Base-by-base conservation (phyloP, 2,113 vertebrate species). In the Saccopteryx bilineata region DNA sequence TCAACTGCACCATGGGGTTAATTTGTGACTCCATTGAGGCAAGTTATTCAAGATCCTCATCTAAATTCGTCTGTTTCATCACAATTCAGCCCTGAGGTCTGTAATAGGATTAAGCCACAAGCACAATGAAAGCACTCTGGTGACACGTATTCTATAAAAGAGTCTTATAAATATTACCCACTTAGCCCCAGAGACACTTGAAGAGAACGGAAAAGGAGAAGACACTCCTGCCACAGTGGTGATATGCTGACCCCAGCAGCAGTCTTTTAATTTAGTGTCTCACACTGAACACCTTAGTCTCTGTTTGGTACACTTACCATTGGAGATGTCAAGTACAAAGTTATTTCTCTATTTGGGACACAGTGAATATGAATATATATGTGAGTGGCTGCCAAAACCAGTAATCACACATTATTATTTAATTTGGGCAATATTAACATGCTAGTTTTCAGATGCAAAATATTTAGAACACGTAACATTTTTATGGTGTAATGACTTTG, bases 381-480 rank as follows among this genome's bases (percentile, higher is more conserved):
- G 46, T 88, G 28, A 9, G 12, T 86, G 69, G 17, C 75, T 85
- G 78, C 95, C 96, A 86, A 94, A 66, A 52, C 63, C 58, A 61
- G 83, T 66, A 82, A 69, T 90, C 74, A 90, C 21, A 74, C 8
- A 60, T 87, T 89, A 92, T 83, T 95, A 90, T 94, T 90, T n/a
- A 87, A 26, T 95, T 82, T 92, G 84, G 50, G 23, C 88, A 93
- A 75, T 60, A 76, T 74, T 93, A 72, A 48, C 54, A 81, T 87
- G 7, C 28, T 56, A 48, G 4, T 88, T 93, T 94, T 92, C 65
- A 86, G 18, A 83, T 88, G 33, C 33, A 90, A 92, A 92, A 81
- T 39, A 65, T 82, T 92, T 79, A 23, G 48, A 48, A 68, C n/a
- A 46, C 89, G 65, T 83, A 71, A 56, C 21, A 71, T 80, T 87